Conservation (phyloP, 2,888 invertebrate species). For the Clistopyga incitator region DNA sequence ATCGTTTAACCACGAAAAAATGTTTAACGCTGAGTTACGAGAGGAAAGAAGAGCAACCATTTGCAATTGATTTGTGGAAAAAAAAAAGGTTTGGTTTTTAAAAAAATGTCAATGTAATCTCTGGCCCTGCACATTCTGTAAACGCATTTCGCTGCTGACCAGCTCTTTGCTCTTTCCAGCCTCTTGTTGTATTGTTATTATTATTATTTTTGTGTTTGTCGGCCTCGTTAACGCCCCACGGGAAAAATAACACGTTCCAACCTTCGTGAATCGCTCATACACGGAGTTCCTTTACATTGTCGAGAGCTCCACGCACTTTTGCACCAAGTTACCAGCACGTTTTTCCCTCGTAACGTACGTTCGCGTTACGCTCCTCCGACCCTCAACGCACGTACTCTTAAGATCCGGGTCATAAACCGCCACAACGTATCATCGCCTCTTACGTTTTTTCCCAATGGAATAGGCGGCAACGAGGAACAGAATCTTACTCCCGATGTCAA, state of each 20-base stretch:
- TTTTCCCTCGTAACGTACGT: too few relatives aligned
- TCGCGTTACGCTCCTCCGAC: slow-evolving; percentile 36
- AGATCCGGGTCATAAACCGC: slow-evolving; percentile 31
- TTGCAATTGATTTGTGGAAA: too few relatives aligned
- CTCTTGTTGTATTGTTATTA: slow-evolving; percentile 43
- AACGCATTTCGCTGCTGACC: slow-evolving; percentile 41
- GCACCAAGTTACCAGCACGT: slow-evolving; percentile 40
- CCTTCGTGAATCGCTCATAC: slow-evolving; percentile 47
- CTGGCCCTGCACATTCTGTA: slow-evolving; percentile 35
- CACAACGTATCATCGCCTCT: slow-evolving; percentile 1
- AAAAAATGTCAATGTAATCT: too few relatives aligned
- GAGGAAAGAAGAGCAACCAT: too few relatives aligned
- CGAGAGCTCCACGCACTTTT: slow-evolving; percentile 10
- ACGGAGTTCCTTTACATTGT: not conserved
- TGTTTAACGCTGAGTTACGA: too few relatives aligned
- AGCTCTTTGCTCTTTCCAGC: slow-evolving; percentile 58
- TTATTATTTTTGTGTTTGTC: slow-evolving; percentile 76
- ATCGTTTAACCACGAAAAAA: too few relatives aligned
- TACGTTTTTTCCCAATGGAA: slow-evolving; percentile 33
- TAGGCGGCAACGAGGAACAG: slow-evolving; percentile 10
- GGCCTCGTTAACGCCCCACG: slow-evolving; percentile 80
- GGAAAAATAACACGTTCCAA: slow-evolving; percentile 69
- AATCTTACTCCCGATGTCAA: not conserved
- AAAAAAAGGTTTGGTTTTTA: too few relatives aligned
- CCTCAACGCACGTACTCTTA: not conserved